Conservation (phyloP, 1,140 invertebrate species). For the Penaeus indicus region DNA sequence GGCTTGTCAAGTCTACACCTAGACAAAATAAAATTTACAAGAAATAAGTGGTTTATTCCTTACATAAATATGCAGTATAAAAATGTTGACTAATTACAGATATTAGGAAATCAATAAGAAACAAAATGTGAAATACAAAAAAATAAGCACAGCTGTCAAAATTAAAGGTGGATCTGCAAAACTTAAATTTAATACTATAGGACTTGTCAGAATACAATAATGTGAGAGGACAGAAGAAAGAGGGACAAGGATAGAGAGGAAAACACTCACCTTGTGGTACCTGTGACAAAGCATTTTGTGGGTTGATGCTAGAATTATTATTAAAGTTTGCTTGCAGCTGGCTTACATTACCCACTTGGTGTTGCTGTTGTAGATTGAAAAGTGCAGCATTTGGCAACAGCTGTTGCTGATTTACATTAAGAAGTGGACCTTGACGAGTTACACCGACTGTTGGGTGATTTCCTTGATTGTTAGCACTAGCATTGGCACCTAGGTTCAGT, state of each 20-base stretch:
- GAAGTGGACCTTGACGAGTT: not conserved
- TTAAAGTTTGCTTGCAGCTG: not conserved
- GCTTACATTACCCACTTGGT: not conserved
- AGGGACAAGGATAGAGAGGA: no score
- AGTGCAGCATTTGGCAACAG: conserved; percentile 16
- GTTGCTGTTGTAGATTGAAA: conserved; percentile 13
- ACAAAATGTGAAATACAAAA: conserved; percentile 34
- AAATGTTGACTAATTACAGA: not conserved
- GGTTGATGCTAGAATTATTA: not conserved
- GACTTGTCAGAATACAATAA: no score
- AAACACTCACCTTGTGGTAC: no score
- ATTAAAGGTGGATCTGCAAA: no score
- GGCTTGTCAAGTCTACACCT: conserved; percentile 53
- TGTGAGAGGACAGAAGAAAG: no score
- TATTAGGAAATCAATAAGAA: not conserved
- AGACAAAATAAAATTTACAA: not conserved
- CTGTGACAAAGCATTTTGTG: conserved; percentile 12
- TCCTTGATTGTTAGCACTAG: not conserved
- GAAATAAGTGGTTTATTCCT: not conserved
- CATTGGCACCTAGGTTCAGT: not conserved
- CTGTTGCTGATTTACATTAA: not conserved
- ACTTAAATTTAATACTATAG: no score
- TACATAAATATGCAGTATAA: not conserved
- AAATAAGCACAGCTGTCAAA: no score
- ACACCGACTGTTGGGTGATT: not conserved